Evolutionary conservation across 2,888 invertebrate genomes (phyloP), one percentile per base, ranked within the genome.

Genomic region (Brenthis ino): DNA sequence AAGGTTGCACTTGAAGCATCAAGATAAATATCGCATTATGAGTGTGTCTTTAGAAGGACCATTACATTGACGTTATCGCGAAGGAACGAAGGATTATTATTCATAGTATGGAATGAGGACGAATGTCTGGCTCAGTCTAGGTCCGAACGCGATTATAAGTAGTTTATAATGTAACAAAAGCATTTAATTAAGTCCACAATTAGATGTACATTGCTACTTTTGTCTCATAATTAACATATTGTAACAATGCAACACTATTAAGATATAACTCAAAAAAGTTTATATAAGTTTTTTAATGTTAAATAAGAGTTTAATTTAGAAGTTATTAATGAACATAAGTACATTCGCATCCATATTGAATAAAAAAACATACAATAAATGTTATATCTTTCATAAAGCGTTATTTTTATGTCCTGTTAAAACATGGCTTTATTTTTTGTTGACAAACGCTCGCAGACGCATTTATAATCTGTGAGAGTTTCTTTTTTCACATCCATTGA

Each of bases 61-160:
- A 77, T 79, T 80, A 77, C 73, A 74, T 69, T 70, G 77, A 79
- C 78, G 77, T 79, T 84, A 82, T 81, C 82, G 75, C 73, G 70
- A 24, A 60, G 64, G 72, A 64, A 50, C 61, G 51, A 51, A 37
- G 57, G 72, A 80, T 81, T 85, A 86, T 84, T 85, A 85, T 84
- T 82, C 84, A 82, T 84, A 82, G 78, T 76, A 81, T 81, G 82
- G 77, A 85, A 84, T 80, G 81, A 77, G 84, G 81, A 82, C 83
- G 81, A 80, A 82, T 83, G 80, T 69, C 72, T 67, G 71, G 78
- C 74, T 79, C 78, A 76, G 71, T 66, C 73, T 69, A 76, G 77
- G 77, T 70, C 72, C 75, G 75, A 69, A 53, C 67, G 56, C 37
- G 54, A 57, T 64, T 64, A 68, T 60, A 11, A 48, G 20, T 53